Evolutionary conservation across 2,797 vertebrate genomes (phyloP).

Genomic region (Molothrus ater): DNA sequence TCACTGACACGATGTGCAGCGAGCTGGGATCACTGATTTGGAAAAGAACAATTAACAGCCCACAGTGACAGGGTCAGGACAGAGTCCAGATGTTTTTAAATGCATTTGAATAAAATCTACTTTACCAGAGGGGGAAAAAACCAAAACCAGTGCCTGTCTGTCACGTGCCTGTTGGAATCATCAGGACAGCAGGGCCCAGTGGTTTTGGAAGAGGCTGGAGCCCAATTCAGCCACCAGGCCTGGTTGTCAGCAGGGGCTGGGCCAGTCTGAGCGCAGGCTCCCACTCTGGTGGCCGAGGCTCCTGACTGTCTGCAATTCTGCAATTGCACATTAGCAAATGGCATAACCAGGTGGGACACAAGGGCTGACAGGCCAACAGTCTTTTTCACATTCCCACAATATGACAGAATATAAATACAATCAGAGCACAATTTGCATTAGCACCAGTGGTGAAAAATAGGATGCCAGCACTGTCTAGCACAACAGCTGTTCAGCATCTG

Average conservation of each 20-base stretch:
- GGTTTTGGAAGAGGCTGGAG: neutral
- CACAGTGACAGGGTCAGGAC: neutral
- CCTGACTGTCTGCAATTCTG: neutral
- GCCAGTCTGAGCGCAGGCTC: neutral
- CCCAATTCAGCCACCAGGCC: neutral
- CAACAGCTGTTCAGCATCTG: constrained; percentile 51
- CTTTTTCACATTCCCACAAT: neutral
- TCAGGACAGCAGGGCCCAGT: accelerated
- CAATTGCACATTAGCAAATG: neutral
- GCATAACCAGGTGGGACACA: neutral
- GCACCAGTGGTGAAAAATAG: constrained; percentile 22
- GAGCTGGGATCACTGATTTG: neutral
- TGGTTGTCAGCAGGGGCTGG: neutral
- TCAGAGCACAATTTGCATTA: neutral
- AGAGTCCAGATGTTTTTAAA: neutral
- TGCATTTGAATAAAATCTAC: neutral
- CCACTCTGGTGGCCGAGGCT: neutral
- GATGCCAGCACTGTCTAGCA: constrained; percentile 41
- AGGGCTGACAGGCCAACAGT: neutral
- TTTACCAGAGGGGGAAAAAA: accelerated
- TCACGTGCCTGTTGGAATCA: neutral
- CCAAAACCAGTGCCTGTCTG: neutral
- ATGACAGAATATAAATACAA: neutral
- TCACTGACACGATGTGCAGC: neutral
- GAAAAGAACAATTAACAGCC: constrained; percentile 4